Conservation (phyloP, 1,140 invertebrate genomes). For the Harpegnathos saltator region DNA sequence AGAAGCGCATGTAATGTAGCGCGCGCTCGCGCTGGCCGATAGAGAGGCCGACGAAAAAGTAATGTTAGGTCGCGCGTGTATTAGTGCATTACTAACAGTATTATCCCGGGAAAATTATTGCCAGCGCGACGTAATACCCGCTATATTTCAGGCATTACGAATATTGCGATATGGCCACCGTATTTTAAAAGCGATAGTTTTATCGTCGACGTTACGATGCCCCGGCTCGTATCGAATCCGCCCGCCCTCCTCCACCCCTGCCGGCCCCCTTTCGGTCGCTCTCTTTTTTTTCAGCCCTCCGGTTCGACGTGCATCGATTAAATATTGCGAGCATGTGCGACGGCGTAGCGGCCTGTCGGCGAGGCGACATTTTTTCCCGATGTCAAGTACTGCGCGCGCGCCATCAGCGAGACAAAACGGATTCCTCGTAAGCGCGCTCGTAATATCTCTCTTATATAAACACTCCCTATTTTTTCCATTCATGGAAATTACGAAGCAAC, state of each 20-base stretch:
- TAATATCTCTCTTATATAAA: conserved; percentile 29
- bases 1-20: conserved; percentile 28
- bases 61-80: conserved; percentile 7
- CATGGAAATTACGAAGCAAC: neutral
- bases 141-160: conserved; percentile 68
- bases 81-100: conserved; percentile 62
- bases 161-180: conserved; percentile 47
- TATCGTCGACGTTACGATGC: conserved; percentile 55
- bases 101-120: conserved; percentile 60
- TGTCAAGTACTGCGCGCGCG: neutral
- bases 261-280: too few relatives aligned
- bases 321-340: conserved; percentile 58
- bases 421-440: neutral
- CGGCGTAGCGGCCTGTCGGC: conserved; percentile 9
- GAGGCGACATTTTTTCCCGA: conserved; percentile 21
- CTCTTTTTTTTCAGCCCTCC: neutral
- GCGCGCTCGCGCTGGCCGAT: neutral
- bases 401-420: conserved; percentile 2
- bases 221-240: neutral
- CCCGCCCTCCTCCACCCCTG: too few relatives aligned
- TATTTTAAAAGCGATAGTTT: conserved; percentile 67
- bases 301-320: conserved; percentile 49
- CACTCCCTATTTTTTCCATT: conserved; percentile 11
- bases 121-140: conserved; percentile 35
- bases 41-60: conserved; percentile 47